Evolutionary conservation across 2,797 vertebrate genomes (phyloP).

Genomic region (Cuniculus paca): DNA sequence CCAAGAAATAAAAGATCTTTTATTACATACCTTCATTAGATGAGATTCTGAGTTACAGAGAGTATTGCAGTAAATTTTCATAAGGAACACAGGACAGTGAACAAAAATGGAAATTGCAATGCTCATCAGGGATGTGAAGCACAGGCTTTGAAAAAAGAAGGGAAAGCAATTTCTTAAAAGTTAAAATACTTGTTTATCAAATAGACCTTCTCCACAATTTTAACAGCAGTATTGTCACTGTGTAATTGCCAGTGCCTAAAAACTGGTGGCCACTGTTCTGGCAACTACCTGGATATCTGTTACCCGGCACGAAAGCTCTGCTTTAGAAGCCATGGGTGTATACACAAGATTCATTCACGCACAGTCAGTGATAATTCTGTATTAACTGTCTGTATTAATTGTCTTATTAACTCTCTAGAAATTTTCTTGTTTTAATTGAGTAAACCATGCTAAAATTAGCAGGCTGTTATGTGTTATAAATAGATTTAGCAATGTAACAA

Average conservation of each 20-base stretch:
- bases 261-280: not conserved
- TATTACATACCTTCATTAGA: not conserved
- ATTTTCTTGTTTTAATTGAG: not conserved
- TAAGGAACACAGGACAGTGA: not conserved
- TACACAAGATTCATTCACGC: not conserved
- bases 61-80: not conserved
- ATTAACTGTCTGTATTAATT: too few species aligned
- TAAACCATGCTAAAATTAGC: not conserved
- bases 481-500: not conserved
- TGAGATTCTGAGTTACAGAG: not conserved
- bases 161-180: not conserved
- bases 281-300: not conserved
- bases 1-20: not conserved
- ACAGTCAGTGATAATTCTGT: not conserved
- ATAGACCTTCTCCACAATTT: not conserved
- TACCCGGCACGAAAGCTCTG: not conserved
- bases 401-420: not conserved
- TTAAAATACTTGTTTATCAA: not conserved
- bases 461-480: slow-evolving; percentile 18
- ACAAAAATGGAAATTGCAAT: not conserved
- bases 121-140: not conserved
- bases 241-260: not conserved
- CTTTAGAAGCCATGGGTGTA: not conserved
- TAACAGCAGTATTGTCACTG: not conserved
- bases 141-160: not conserved